Base-by-base conservation (phyloP, 2,888 invertebrate genomes). In the Frankliniella intonsa region DNA sequence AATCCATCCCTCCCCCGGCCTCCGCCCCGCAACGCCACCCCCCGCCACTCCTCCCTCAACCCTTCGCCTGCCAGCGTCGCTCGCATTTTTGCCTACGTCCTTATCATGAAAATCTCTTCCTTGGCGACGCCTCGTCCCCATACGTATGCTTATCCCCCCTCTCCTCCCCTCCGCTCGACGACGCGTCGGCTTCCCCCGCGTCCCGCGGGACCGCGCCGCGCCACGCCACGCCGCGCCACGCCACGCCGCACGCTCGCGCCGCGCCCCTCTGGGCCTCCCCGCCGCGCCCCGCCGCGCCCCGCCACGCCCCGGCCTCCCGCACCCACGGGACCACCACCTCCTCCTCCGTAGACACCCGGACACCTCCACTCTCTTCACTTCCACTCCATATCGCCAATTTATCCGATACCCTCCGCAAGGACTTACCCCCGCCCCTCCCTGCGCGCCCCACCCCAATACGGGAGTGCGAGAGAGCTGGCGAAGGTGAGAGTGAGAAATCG, bases 321-420 rank as follows among this genome's bases (percentile, higher is more conserved):
- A 76, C 69, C 69, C 69, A 22, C 69, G 69, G 69, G 38, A 38
- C 38, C 38, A 38, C 38, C 38, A 5, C 38, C 38, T 38, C 38
- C 38, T 38, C 38, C 38, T 38, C 38, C 38, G 38, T 5, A 38
- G 38, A 38, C 38, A 38, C 38, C 38, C 38, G 38, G 38, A 38
- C 38, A 38, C 69, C 69, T 76, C 69, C 69, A 76, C 69, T 76
- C 69, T 76, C 69, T 76, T 76, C 69, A 25, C 69, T 76, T 76
- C 69, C 69, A 76, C 69, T 76, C 69, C 69, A 76, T 76, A 76
- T 76, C 69, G 69, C 69, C 69, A 76, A 76, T 76, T 76, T 76
- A 76, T 76, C 69, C 69, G 69, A 76, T 76, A 76, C 25, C 69
- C 69, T 11, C 25, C 69, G 25, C 69, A 25, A 22, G 25, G 69